Evolutionary conservation across 2,888 invertebrate species (phyloP), one percentile per base, ranked within the genome.

Genomic region (Cyaniris semiargus): DNA sequence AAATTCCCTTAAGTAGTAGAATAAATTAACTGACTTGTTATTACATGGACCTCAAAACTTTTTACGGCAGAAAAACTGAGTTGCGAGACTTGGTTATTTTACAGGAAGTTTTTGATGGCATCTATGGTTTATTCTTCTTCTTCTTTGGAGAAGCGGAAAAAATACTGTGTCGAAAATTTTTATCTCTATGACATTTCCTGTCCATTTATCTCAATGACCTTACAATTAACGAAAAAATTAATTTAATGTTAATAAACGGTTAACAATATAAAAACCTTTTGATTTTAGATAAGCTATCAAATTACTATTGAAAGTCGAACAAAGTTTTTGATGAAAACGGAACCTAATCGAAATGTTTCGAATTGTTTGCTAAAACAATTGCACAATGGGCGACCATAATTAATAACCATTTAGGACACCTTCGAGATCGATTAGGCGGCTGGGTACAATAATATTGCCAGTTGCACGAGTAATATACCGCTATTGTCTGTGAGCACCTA

Each of bases 361-460:
- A 60, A 13, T 23, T 21, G 13, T 23, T 66, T 18, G 13, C 31
- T 18, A 66, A 13, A 31, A 6, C 66, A 66, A 18, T 66, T 60
- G 15, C 18, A 23, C n/a, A 66, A 66, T 27, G 15, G 27, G 6
- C 21, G 18, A 13, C 23, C 21, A 60, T 60, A 60, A 13, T 66
- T 66, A 27, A 66, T 27, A 66, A 18, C 66, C 60, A 66, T 31
- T 31, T 27, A 66, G 18, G 18, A 66, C 27, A 66, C 66, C 13
- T 31, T 27, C 27, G 15, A 66, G 66, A 31, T 66, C 27, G 31
- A 66, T 66, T 66, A 66, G 66, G 66, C 66, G 66, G 23, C 3
- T 23, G 6, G 23, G 27, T 31, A 66, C 66, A 27, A 66, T 66
- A 66, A 66, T 66, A 66, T 66, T 66, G 66, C 27, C 66, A 66